Evolutionary conservation across 1,140 invertebrate species (phyloP).

Genomic region (Trigoniulus corallinus): DNA sequence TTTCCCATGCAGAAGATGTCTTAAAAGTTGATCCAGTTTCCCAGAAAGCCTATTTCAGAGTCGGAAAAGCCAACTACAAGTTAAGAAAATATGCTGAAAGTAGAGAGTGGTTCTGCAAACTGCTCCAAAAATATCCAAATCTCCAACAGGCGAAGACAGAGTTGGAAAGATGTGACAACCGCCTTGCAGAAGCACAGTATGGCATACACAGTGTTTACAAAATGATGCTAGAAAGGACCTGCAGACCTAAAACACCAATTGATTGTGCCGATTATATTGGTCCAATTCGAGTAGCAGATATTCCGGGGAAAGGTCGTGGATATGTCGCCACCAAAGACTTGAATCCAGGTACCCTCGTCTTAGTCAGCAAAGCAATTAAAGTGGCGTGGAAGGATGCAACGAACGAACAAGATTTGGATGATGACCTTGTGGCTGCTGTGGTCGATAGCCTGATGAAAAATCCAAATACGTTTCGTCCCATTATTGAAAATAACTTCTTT

Average conservation of each 20-base stretch:
- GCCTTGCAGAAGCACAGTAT: background rate
- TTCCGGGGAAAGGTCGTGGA: background rate
- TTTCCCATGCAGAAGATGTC: background rate
- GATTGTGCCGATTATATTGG: background rate
- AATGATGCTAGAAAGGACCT: background rate
- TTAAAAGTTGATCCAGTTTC: background rate
- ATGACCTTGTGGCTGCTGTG: too few species aligned
- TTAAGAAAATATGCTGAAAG: background rate
- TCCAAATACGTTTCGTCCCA: too few species aligned
- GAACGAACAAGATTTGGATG: too few species aligned
- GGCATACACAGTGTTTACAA: background rate
- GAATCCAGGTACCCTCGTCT: background rate
- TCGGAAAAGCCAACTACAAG: background rate
- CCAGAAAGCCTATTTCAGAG: background rate
- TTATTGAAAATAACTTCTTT: too few species aligned
- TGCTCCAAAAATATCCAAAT: background rate
- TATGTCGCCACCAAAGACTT: background rate
- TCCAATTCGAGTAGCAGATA: background rate
- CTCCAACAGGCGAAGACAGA: background rate
- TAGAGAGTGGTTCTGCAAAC: background rate
- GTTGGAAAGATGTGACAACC: background rate
- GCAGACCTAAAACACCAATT: background rate
- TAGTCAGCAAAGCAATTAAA: background rate
- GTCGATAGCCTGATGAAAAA: too few species aligned
- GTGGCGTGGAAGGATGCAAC: background rate